These are phyloP conservation scores for Crax fasciolata DNA, from an alignment of 2,797 vertebrate species.

Conservation along the genomic window DNA sequence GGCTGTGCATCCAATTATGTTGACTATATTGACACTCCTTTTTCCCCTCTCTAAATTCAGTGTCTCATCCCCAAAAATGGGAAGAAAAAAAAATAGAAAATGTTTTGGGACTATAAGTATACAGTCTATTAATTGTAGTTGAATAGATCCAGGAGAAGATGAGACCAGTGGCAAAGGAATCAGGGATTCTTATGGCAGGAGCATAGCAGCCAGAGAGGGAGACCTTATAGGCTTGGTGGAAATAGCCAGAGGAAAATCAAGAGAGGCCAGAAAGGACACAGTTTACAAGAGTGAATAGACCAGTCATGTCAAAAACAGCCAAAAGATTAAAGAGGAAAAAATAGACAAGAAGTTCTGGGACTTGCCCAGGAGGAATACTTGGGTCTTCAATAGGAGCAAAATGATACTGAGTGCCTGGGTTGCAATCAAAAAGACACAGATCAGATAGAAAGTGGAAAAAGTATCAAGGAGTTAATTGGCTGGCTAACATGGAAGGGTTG, in stretches of 20 bases:
- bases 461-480: background rate
- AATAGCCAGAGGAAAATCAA: background rate
- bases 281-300: background rate
- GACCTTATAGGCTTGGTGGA: background rate
- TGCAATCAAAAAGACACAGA: background rate
- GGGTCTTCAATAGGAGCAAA: background rate
- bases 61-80: background rate
- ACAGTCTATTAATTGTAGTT: background rate
- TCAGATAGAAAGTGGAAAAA: background rate
- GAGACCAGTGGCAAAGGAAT: background rate
- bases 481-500: background rate
- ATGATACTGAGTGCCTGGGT: background rate
- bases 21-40: background rate
- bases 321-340: background rate
- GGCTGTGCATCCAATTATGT: background rate
- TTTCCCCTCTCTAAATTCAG: background rate
- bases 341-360: background rate
- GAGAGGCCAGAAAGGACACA: background rate
- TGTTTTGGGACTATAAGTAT: background rate
- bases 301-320: background rate
- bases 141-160: background rate
- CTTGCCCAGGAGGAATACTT: background rate
- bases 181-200: background rate
- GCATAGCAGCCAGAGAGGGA: background rate
- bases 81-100: background rate